These are phyloP conservation scores for Phorcus lineatus DNA, from an alignment of 2,888 invertebrate genomes.

Conservation along the genomic window DNA sequence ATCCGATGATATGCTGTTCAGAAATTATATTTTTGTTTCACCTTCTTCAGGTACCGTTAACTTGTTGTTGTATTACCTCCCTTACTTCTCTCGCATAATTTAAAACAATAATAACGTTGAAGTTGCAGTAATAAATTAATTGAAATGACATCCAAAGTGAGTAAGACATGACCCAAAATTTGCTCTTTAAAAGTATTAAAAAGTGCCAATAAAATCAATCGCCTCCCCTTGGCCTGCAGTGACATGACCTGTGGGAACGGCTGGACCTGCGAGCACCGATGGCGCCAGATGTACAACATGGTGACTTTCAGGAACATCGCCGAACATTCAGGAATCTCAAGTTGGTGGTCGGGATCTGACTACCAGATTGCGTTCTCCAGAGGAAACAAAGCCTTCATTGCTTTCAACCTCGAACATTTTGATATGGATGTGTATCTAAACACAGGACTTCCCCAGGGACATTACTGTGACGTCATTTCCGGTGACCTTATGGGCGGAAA, in stretches of 20 bases:
- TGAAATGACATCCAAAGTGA: too few relatives aligned
- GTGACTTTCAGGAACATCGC: slow-evolving; percentile 72
- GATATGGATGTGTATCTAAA: slow-evolving; percentile 65
- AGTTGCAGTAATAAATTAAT: too few relatives aligned
- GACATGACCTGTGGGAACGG: slow-evolving; percentile 52
- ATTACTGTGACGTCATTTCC: slow-evolving; percentile 91
- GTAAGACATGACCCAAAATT: too few relatives aligned
- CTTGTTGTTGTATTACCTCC: too few relatives aligned
- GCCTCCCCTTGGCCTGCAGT: neutral
- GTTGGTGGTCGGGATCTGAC: slow-evolving; percentile 87
- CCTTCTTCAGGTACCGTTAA: too few relatives aligned
- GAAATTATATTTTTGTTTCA: too few relatives aligned
- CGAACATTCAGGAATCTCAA: slow-evolving; percentile 70
- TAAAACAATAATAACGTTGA: too few relatives aligned
- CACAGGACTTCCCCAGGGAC: slow-evolving; percentile 82
- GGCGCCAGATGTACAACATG: slow-evolving; percentile 73
- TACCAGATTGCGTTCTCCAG: slow-evolving; percentile 91
- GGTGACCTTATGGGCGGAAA: slow-evolving; percentile 77
- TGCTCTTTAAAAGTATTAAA: too few relatives aligned
- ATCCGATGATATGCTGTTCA: too few relatives aligned
- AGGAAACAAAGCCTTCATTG: slow-evolving; percentile 82
- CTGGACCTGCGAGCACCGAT: slow-evolving; percentile 61
- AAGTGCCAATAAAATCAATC: too few relatives aligned
- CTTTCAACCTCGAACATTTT: slow-evolving; percentile 82
- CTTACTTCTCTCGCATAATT: too few relatives aligned